Evolutionary conservation across 2,888 invertebrate genomes (phyloP).

Genomic region (Thera britannica): DNA sequence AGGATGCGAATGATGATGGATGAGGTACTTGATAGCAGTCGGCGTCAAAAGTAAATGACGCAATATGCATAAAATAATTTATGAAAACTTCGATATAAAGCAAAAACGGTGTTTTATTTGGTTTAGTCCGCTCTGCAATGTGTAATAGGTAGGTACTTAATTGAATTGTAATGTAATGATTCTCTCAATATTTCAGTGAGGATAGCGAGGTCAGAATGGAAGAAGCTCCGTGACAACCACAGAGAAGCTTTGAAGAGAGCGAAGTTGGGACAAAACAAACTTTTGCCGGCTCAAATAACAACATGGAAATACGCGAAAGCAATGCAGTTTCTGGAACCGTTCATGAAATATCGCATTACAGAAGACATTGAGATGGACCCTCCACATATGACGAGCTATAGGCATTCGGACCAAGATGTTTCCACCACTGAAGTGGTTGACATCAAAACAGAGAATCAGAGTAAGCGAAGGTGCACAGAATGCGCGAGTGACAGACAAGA

Average conservation of each 20-base stretch:
- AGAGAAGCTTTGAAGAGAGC: slow-evolving; percentile 75
- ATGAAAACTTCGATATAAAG: too few relatives aligned
- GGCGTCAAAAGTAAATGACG: too few relatives aligned
- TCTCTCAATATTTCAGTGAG: slow-evolving; percentile 61
- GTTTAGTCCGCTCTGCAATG: too few relatives aligned
- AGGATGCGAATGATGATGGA: too few relatives aligned
- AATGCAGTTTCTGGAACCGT: slow-evolving; percentile 78
- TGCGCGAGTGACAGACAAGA: slow-evolving; percentile 36
- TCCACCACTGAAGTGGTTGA: slow-evolving; percentile 58
- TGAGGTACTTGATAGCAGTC: too few relatives aligned
- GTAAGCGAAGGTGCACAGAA: slow-evolving; percentile 57
- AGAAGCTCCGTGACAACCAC: slow-evolving; percentile 75
- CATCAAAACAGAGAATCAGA: slow-evolving; percentile 40
- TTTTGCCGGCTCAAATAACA: slow-evolving; percentile 75
- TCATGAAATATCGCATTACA: slow-evolving; percentile 78
- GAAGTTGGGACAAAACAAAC: slow-evolving; percentile 75
- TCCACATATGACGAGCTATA: slow-evolving; percentile 32
- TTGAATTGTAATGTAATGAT: neutral
- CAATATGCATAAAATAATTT: too few relatives aligned
- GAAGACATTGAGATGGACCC: slow-evolving; percentile 74
- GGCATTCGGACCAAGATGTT: slow-evolving; percentile 60
- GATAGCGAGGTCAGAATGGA: slow-evolving; percentile 75
- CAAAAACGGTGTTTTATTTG: too few relatives aligned
- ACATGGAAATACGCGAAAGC: slow-evolving; percentile 80
- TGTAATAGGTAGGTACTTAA: too few relatives aligned